Percentiles rank a stretch among this genome's conserved stretches.
Evolutionary conservation across 92 coral and sea anemone species (phyloP).

Genomic region (Epizoanthus scotinus): DNA sequence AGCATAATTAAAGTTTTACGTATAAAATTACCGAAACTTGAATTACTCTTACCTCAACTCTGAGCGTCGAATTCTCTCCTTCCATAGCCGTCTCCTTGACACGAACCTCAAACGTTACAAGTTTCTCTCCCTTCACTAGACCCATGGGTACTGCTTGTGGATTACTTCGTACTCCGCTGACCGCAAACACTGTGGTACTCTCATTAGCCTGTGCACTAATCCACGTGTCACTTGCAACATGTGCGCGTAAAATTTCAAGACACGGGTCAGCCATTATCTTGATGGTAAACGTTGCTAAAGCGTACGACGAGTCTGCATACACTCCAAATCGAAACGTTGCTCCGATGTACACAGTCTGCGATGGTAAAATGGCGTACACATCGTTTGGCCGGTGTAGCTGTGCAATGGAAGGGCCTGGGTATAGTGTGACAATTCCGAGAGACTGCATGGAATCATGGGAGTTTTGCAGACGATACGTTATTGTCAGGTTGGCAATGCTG

Average conservation of each 20-base stretch:
- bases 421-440: conserved; percentile 43
- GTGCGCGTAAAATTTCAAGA: conserved; percentile 33
- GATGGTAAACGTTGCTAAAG: conserved; percentile 40
- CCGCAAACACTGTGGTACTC: conserved; percentile 49
- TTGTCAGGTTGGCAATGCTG: conserved; percentile 32
- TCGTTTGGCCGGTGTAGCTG: conserved; percentile 45
- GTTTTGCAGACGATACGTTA: conserved; percentile 46
- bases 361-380: conserved; percentile 52
- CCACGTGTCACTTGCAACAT: conserved; percentile 47
- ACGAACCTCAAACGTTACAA: conserved; percentile 50
- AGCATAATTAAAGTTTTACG: background rate
- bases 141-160: conserved; percentile 51
- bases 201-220: conserved; percentile 43
- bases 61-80: conserved; percentile 38
- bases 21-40: too few relatives aligned
- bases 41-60: conserved; percentile 42
- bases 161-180: conserved; percentile 48
- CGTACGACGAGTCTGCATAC: conserved; percentile 52
- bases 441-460: conserved; percentile 35
- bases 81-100: conserved; percentile 53
- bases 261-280: conserved; percentile 41
- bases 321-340: conserved; percentile 39
- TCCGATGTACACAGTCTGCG: conserved; percentile 47
- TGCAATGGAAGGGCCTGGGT: conserved; percentile 40
- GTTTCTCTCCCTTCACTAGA: conserved; percentile 43